A percentile compares a stretch with the other conserved stretches of the same genome.
Conservation (phyloP, 2,113 vertebrate genomes). For the Cygnus buccinator region DNA sequence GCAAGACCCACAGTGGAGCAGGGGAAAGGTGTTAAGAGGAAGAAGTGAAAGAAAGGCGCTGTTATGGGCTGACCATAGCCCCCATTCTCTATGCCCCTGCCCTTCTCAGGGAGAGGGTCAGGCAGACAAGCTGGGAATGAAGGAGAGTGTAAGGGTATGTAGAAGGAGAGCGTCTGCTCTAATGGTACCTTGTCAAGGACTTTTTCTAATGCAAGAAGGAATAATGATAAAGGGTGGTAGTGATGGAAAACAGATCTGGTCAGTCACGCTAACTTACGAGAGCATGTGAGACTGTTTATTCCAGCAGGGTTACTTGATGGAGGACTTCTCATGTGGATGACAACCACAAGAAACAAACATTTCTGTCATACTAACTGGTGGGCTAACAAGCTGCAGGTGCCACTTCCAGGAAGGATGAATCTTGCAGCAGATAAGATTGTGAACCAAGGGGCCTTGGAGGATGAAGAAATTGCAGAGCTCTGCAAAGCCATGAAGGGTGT, state of each 20-base stretch:
- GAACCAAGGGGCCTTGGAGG: neutral
- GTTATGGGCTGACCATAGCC: fast-evolving
- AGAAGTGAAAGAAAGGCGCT: neutral
- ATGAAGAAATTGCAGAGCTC: too few species aligned
- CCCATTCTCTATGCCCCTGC: neutral
- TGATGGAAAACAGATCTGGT: neutral
- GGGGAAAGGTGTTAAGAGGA: neutral
- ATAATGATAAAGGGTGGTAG: neutral
- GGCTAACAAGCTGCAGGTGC: neutral
- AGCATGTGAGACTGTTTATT: neutral
- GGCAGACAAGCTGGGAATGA: neutral
- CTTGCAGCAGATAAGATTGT: neutral
- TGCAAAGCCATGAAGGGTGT: too few species aligned
- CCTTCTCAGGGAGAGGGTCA: fast-evolving
- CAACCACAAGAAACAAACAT: neutral
- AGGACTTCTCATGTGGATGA: neutral
- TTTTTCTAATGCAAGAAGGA: neutral
- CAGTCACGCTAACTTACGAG: neutral
- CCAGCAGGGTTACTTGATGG: neutral
- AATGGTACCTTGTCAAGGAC: neutral
- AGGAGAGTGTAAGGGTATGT: neutral
- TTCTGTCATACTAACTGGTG: neutral
- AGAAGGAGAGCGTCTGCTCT: neutral
- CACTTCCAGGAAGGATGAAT: neutral
- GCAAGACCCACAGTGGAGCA: neutral